Conservation (phyloP, 2,888 invertebrate genomes). For the Tetramorium bicarinatum region DNA sequence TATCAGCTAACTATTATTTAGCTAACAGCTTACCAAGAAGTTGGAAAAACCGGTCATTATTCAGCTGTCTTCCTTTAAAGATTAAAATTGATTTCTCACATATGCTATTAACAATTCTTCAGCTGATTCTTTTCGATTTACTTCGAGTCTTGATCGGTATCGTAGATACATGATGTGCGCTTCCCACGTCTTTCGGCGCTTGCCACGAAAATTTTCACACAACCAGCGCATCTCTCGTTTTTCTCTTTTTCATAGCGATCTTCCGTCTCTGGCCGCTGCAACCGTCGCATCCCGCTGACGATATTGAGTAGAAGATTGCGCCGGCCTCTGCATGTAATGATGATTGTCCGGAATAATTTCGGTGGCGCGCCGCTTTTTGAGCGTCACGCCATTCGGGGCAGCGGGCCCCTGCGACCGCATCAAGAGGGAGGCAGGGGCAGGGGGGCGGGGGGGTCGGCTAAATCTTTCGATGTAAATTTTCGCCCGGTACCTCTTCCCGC, state of each 20-base stretch:
- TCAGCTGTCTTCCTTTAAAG: too few species aligned
- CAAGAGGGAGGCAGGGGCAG: background rate
- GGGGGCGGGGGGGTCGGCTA: slow-evolving; percentile 2
- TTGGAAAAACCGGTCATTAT: too few species aligned
- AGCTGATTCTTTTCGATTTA: too few species aligned
- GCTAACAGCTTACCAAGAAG: too few species aligned
- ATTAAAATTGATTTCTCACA: too few species aligned
- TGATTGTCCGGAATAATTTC: slow-evolving; percentile 84
- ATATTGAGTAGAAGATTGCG: slow-evolving; percentile 84
- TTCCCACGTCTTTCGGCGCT: slow-evolving; percentile 13
- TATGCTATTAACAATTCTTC: too few species aligned
- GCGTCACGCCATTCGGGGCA: slow-evolving; percentile 77
- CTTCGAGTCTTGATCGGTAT: background rate
- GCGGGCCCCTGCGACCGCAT: slow-evolving; percentile 55
- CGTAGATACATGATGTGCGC: slow-evolving; percentile 12
- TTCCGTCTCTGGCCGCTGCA: slow-evolving; percentile 46
- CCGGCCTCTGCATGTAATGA: slow-evolving; percentile 81
- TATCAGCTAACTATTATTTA: too few species aligned
- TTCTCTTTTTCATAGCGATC: slow-evolving; percentile 44
- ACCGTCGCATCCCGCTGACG: slow-evolving; percentile 72
- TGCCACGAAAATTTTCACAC: slow-evolving; percentile 21
- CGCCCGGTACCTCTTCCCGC: slow-evolving; percentile 66
- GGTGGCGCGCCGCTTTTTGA: slow-evolving; percentile 83
- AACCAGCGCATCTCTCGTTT: background rate
- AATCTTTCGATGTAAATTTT: slow-evolving; percentile 72